A percentile compares a stretch with the other conserved stretches of the same genome.
These are phyloP conservation scores for Andrena minutula DNA, from an alignment of 2,888 invertebrate genomes.

Conservation along the genomic window DNA sequence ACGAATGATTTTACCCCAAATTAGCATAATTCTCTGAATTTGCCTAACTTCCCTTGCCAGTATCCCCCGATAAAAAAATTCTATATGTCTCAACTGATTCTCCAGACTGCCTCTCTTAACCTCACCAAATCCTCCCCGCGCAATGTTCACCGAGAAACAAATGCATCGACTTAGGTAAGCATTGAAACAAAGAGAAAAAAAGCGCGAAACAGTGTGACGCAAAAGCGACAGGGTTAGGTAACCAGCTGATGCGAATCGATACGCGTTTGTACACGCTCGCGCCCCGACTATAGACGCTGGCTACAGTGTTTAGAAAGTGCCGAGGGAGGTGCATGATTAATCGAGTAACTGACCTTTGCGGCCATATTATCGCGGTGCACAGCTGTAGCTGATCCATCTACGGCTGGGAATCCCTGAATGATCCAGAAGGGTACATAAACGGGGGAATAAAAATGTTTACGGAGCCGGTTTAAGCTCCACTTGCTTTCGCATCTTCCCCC, in stretches of 20 bases:
- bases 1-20: no score
- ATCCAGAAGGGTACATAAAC: slow-evolving; percentile 18
- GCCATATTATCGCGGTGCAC: slow-evolving; percentile 32
- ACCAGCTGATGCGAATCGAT: slow-evolving; percentile 68
- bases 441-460: slow-evolving; percentile 37
- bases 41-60: no score
- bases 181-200: background rate
- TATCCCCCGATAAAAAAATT: no score
- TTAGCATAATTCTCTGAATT: no score
- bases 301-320: slow-evolving; percentile 50
- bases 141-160: no score
- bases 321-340: slow-evolving; percentile 68
- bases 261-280: slow-evolving; percentile 60
- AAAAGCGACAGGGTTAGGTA: slow-evolving; percentile 23
- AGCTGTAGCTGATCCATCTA: slow-evolving; percentile 28
- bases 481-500: background rate
- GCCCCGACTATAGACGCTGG: slow-evolving; percentile 16
- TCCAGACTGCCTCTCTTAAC: no score
- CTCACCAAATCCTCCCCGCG: no score
- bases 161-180: no score
- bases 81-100: no score
- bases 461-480: slow-evolving; percentile 17
- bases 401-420: slow-evolving; percentile 18
- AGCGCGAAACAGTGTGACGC: background rate
- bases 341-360: slow-evolving; percentile 65